Evolutionary conservation across 2,113 vertebrate genomes (phyloP).

Genomic region (Nicator chloris): DNA sequence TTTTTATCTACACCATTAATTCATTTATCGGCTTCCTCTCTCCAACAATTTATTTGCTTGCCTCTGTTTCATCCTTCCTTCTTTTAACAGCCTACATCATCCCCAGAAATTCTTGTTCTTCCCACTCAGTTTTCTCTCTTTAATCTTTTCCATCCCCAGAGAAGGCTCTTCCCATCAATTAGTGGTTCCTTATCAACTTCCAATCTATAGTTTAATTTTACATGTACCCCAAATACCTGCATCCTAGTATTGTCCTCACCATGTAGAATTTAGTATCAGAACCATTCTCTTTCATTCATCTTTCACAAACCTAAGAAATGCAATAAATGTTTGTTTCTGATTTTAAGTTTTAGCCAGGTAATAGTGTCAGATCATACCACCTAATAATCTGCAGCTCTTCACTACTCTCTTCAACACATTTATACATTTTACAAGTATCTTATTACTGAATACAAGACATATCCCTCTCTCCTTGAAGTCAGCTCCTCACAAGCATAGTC

Average conservation of each 20-base stretch:
- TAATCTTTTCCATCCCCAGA: not conserved
- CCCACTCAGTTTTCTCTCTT: not conserved
- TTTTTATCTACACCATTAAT: constrained; percentile 1
- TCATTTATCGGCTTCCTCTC: not conserved
- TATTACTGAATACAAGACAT: not conserved
- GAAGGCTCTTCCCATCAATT: not conserved
- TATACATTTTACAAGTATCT: not conserved
- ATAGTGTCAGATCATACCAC: not conserved
- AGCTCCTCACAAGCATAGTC: not conserved
- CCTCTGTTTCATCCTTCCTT: not conserved
- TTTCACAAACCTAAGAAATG: not conserved
- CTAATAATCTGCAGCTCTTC: not conserved
- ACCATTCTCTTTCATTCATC: not conserved
- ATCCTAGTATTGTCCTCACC: not conserved
- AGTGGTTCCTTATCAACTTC: not conserved
- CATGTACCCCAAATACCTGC: not conserved
- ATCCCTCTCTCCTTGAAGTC: not conserved
- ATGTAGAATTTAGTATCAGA: not conserved
- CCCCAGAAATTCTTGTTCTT: not conserved
- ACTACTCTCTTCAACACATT: not conserved
- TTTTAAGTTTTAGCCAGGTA: not conserved
- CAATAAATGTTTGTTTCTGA: not conserved
- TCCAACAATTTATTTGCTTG: not conserved
- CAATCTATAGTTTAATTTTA: not conserved
- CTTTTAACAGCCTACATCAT: not conserved